A percentile compares a stretch with the other conserved stretches of the same genome.
phyloP scores from a whole-genome alignment of 2,113 vertebrate species.

The Falcunculus frontatus region DNA sequence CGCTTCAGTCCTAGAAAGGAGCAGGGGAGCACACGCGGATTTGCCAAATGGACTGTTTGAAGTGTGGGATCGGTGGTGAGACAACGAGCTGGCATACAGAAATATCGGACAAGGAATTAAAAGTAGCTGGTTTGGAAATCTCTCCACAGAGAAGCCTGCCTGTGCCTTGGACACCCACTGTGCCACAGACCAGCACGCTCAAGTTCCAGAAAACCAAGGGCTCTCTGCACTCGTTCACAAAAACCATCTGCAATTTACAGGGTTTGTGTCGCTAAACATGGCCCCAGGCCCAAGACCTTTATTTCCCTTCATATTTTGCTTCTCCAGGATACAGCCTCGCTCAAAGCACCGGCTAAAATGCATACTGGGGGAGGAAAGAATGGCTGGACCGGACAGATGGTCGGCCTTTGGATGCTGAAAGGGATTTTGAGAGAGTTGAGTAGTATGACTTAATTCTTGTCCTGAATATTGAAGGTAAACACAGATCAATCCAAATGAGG shows the following conservation, averaged over 20 bases:
- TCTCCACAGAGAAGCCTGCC: neutral
- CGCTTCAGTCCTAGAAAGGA: neutral
- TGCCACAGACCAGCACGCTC: neutral
- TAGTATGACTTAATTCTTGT: neutral
- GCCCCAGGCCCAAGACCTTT: neutral
- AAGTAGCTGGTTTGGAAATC: neutral
- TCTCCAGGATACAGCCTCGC: neutral
- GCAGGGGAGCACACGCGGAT: neutral
- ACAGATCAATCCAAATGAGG: neutral
- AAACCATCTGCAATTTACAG: neutral
- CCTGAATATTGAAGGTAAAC: constrained; percentile 14
- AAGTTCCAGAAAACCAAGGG: neutral
- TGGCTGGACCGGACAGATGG: neutral
- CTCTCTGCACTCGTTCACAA: neutral
- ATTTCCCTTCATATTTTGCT: neutral
- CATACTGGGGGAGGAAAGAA: neutral
- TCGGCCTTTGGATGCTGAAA: neutral
- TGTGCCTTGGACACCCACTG: neutral
- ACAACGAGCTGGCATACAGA: rapidly evolving
- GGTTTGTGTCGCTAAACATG: neutral
- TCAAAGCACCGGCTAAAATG: neutral
- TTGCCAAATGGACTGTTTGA: neutral
- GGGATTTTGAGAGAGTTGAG: neutral
- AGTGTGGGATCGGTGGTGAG: neutral
- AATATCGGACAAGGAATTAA: neutral